Conservation (phyloP, 2,113 vertebrate species). For the Hippocampus barbouri region DNA sequence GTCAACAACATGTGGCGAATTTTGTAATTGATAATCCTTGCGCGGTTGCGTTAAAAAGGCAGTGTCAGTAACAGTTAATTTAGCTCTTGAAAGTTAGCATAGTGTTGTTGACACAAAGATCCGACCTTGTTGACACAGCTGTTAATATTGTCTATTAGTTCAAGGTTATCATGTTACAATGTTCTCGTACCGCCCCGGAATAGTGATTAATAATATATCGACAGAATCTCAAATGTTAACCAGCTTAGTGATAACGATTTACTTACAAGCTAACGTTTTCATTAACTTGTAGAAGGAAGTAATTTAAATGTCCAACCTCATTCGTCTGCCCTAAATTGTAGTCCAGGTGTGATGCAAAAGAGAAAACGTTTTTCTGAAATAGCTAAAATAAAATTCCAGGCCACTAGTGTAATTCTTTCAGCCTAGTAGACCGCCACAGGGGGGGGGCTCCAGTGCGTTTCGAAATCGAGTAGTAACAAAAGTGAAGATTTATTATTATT, state of each 20-base stretch:
- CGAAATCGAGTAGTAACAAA: too few species aligned
- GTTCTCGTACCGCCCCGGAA: neutral
- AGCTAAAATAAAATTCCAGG: too few species aligned
- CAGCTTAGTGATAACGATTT: neutral
- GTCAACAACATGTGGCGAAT: neutral
- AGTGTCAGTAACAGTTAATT: neutral
- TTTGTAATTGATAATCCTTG: neutral
- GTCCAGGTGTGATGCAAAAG: too few species aligned
- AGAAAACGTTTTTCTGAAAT: too few species aligned
- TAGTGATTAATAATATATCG: neutral
- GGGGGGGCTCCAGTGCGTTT: too few species aligned
- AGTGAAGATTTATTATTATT: too few species aligned
- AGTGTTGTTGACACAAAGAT: constrained; percentile 20
- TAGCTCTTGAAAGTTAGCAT: neutral
- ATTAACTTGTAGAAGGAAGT: too few species aligned
- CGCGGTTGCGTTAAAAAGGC: neutral
- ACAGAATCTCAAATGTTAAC: neutral
- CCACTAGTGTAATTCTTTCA: too few species aligned
- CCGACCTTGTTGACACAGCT: neutral
- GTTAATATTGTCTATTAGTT: neutral
- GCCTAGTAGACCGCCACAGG: too few species aligned
- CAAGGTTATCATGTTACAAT: neutral
- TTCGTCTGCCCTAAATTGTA: too few species aligned
- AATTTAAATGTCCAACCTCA: too few species aligned
- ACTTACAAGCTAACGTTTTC: neutral